Conservation (phyloP, 53 echinoderm and acorn worm species). For the Zoroaster sp. region DNA sequence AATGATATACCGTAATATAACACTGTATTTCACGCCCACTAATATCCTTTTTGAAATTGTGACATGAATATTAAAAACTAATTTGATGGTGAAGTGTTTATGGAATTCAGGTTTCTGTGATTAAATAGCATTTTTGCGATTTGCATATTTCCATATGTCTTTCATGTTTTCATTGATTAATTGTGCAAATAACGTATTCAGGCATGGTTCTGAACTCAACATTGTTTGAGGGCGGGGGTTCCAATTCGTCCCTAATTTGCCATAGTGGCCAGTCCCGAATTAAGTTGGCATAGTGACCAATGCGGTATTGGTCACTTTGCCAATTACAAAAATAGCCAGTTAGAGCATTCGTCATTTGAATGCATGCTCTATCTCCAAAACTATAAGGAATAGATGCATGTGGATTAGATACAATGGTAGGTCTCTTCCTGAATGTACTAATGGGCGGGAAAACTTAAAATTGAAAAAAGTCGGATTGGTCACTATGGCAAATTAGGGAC, state of each 20-base stretch:
- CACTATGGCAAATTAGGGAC: no score
- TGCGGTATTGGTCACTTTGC: neutral
- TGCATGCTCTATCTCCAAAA: neutral
- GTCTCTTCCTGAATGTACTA: no score
- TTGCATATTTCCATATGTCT: neutral
- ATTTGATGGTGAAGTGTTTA: neutral
- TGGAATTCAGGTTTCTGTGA: neutral
- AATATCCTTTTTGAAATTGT: neutral
- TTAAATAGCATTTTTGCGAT: neutral
- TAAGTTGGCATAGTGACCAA: neutral
- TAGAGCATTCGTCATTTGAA: neutral
- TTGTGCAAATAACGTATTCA: neutral
- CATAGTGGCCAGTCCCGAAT: neutral
- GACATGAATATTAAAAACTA: neutral
- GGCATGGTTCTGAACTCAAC: no score
- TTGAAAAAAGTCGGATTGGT: no score
- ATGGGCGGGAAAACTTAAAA: no score
- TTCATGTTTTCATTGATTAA: neutral
- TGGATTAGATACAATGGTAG: no score
- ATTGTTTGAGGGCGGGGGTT: neutral
- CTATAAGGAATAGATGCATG: no score
- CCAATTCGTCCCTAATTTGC: neutral
- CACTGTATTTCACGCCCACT: neutral
- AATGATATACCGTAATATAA: neutral
- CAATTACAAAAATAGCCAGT: neutral